phyloP scores from a whole-genome alignment of 2,113 vertebrate genomes.

The Carassius carassius region DNA sequence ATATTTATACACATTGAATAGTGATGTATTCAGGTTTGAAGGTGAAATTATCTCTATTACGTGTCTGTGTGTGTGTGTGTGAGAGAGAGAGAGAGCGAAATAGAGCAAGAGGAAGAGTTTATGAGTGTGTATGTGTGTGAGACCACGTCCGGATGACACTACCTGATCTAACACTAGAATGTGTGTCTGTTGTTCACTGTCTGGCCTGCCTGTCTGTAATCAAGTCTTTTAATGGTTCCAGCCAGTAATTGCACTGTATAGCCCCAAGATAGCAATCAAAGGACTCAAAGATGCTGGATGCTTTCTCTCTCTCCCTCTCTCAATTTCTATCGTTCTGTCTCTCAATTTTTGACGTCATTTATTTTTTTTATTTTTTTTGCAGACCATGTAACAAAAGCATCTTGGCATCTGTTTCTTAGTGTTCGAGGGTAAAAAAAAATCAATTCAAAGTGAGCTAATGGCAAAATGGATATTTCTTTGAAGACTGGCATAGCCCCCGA shows the following conservation, averaged over 20 bases:
- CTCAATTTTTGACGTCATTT: conserved; percentile 47
- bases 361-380: conserved; percentile 50
- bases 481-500: conserved; percentile 61
- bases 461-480: conserved; percentile 80
- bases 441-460: conserved; percentile 76
- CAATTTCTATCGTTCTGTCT: conserved; percentile 42
- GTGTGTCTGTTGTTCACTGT: conserved; percentile 63
- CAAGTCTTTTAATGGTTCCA: conserved; percentile 82
- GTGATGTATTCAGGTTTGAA: conserved; percentile 24
- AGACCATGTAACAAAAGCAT: conserved; percentile 66
- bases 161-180: conserved; percentile 59
- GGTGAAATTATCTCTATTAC: not conserved
- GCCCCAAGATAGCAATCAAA: conserved; percentile 88
- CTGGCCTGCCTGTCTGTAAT: conserved; percentile 75
- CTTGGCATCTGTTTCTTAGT: conserved; percentile 71
- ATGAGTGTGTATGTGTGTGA: conserved; percentile 38
- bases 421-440: conserved; percentile 63
- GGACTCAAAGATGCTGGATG: conserved; percentile 75
- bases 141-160: conserved; percentile 61
- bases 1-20: conserved; percentile 10
- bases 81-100: not conserved
- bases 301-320: conserved; percentile 58
- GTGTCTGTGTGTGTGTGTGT: not conserved
- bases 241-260: conserved; percentile 84
- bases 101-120: not conserved